These are phyloP conservation scores for Bombyx mori DNA, from an alignment of 1,140 invertebrate genomes.

Conservation along the genomic window ASM3026992v2 NC_085121.1:12446001-12446500, in stretches of 20 bases:
- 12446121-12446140: too few species aligned
- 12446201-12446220: constrained; percentile 8
- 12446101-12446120: constrained; percentile 2
- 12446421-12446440: constrained; percentile 1
- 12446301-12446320: neutral
- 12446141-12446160: too few species aligned
- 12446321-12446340: neutral
- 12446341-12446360: constrained; percentile 4
- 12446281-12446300: constrained; percentile 4
- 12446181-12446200: neutral
- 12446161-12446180: too few species aligned
- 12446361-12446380: constrained; percentile 3
- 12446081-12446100: constrained; percentile 11
- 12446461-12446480: constrained; percentile 4
- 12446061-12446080: constrained; percentile 21
- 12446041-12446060: constrained; percentile 1
- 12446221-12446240: constrained; percentile 9
- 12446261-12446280: constrained; percentile 8
- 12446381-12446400: constrained; percentile 2
- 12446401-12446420: constrained; percentile 1
- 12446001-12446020: neutral
- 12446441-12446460: constrained; percentile 7
- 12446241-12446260: constrained; percentile 5
- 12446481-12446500: constrained; percentile 4
- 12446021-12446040: neutral